A percentile compares a stretch with the other conserved stretches of the same genome.
Conservation (phyloP, 1,140 invertebrate species). For the Dreissena rostriformis region DNA sequence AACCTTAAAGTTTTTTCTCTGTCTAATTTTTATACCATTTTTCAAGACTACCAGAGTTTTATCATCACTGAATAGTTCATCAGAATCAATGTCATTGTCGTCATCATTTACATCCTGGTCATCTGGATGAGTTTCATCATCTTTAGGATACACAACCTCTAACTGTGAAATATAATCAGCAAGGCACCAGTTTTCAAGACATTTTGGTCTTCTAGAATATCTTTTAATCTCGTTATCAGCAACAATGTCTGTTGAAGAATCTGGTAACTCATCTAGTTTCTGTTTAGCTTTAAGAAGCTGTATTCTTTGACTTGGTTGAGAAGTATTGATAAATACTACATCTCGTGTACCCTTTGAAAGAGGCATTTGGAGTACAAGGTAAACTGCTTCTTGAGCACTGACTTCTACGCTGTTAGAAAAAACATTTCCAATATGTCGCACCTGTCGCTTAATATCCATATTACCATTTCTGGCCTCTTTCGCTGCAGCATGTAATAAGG, state of each 20-base stretch:
- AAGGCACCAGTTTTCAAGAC: slow-evolving; percentile 35
- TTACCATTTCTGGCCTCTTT: slow-evolving; percentile 62
- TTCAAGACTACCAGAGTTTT: slow-evolving; percentile 24
- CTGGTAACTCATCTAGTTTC: slow-evolving; percentile 12
- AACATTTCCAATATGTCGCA: slow-evolving; percentile 49
- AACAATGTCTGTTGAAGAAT: not conserved
- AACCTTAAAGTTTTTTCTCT: slow-evolving; percentile 43
- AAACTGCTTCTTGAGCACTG: slow-evolving; percentile 19
- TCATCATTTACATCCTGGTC: slow-evolving; percentile 52
- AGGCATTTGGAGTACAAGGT: slow-evolving; percentile 58
- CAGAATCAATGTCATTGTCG: slow-evolving; percentile 8
- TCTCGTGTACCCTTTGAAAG: slow-evolving; percentile 55
- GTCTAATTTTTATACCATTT: slow-evolving; percentile 56
- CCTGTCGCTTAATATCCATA: slow-evolving; percentile 58
- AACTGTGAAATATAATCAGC: slow-evolving; percentile 54
- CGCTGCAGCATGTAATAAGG: slow-evolving; percentile 50
- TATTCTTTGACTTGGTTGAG: slow-evolving; percentile 2
- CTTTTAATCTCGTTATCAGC: slow-evolving; percentile 14
- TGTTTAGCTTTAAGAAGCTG: not conserved
- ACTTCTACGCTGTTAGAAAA: slow-evolving; percentile 13
- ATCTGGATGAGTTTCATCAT: slow-evolving; percentile 28
- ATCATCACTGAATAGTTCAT: slow-evolving; percentile 18
- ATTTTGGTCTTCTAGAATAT: slow-evolving; percentile 12
- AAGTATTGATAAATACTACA: slow-evolving; percentile 16
- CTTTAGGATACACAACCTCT: slow-evolving; percentile 44